Evolutionary conservation across 2,113 vertebrate genomes (phyloP), one percentile per base, ranked within the genome.

Genomic region (Regulus satrapa): DNA sequence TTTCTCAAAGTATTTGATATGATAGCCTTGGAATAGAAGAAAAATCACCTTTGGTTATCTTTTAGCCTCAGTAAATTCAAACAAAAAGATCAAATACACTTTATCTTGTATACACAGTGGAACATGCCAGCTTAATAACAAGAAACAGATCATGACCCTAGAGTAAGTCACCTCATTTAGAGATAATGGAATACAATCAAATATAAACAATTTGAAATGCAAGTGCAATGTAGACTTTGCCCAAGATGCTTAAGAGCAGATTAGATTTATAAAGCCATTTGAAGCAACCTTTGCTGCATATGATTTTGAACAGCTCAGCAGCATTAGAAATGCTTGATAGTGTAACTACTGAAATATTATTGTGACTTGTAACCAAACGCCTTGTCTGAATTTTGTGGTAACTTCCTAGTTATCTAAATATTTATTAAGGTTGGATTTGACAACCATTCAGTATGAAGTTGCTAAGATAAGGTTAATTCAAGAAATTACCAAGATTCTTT

Each of bases 151-250:
- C 54, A 31, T 31, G 49, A 91, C 82, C 85, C 67, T 85, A 68
- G 59, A 95, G 79, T 67, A 96, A 68, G 83, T 89, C 89, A 94
- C 77, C 82, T 97, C 79, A 94, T 96, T 97, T 83, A 89, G 89
- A 95, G 95, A 95, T 95, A 97, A 83, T 67, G 55, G 55, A 74
- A 74, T 71, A 87, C 25, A 71, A 69, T 89, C 19, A 95, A 77
- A 74, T 56, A 94, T 93, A 94, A 97, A 94, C 85, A 94, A 40
- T 91, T 86, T 58, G 24, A 95, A 86, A 89, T 58, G 8, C 1
- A n/a, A 94, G 40, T 49, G 56, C 43, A 66, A 68, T 24, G 23
- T 25, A 88, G 80, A 40, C 31, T 74, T 94, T 86, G 63, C 20
- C 25, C 72, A 58, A 64, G 58, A n/a, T 89, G 20, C 4, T 90